Conservation (phyloP, 2,888 invertebrate genomes). For the Dioctria rufipes region DNA sequence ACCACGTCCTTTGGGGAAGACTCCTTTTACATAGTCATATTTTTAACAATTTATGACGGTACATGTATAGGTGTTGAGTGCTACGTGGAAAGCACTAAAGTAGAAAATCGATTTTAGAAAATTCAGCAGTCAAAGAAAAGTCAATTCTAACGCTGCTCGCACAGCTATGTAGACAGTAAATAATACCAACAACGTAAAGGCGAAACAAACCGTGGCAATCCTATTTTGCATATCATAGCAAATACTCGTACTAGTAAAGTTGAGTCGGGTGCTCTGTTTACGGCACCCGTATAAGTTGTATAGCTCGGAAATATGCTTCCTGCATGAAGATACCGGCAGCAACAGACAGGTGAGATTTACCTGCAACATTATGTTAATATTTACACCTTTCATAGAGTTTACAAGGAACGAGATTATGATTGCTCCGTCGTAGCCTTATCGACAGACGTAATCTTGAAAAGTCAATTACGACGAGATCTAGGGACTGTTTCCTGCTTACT, state of each 20-base stretch:
- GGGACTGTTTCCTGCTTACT: neutral
- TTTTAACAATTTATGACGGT: constrained; percentile 17
- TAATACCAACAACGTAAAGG: neutral
- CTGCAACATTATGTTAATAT: constrained; percentile 37
- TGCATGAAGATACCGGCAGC: constrained; percentile 1
- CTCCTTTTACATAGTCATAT: constrained; percentile 14
- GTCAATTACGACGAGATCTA: constrained; percentile 1
- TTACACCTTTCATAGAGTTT: constrained; percentile 25
- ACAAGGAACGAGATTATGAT: constrained; percentile 16
- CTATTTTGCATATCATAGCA: constrained; percentile 28
- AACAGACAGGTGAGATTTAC: constrained; percentile 33
- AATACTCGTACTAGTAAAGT: constrained; percentile 7
- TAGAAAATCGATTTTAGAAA: constrained; percentile 16
- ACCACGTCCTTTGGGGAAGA: neutral
- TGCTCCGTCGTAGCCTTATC: constrained; percentile 8
- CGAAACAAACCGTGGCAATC: neutral
- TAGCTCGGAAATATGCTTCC: neutral
- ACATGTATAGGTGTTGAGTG: constrained; percentile 14
- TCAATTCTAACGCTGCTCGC: constrained; percentile 10
- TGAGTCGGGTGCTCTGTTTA: neutral
- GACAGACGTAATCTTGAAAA: constrained; percentile 3
- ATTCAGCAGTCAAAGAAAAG: constrained; percentile 20
- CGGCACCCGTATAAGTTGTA: neutral
- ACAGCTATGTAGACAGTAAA: neutral
- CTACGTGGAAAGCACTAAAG: constrained; percentile 5